Evolutionary conservation across 2,888 invertebrate genomes (phyloP).

Genomic region (Lycia hirtaria): DNA sequence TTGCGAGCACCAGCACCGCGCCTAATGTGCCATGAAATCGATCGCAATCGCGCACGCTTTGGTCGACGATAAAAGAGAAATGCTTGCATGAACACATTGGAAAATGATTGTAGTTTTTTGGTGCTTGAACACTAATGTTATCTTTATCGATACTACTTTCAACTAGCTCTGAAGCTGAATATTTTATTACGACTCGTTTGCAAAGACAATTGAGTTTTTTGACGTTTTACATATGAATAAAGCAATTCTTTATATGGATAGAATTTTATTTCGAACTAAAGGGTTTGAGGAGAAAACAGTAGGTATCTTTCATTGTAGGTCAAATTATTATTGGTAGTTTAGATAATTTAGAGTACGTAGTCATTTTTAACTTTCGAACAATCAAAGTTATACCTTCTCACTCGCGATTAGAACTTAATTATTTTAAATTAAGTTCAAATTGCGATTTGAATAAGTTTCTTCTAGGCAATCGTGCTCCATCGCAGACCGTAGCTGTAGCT

Average conservation of each 20-base stretch:
- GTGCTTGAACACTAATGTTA: conserved; percentile 13
- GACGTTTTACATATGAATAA: background rate
- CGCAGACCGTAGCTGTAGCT: too few relatives aligned
- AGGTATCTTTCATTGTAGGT: too few relatives aligned
- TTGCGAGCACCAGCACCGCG: conserved; percentile 36
- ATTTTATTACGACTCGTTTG: background rate
- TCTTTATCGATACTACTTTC: conserved; percentile 12
- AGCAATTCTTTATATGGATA: background rate
- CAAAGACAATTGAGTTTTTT: background rate
- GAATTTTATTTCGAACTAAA: too few relatives aligned
- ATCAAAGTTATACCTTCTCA: too few relatives aligned
- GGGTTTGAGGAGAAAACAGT: too few relatives aligned
- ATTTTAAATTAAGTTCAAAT: too few relatives aligned
- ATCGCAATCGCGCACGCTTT: conserved; percentile 49
- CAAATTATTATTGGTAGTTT: too few relatives aligned
- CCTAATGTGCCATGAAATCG: conserved; percentile 55
- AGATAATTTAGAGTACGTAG: too few relatives aligned
- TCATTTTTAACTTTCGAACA: too few relatives aligned
- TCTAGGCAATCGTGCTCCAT: too few relatives aligned
- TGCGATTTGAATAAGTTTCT: too few relatives aligned
- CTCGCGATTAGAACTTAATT: too few relatives aligned
- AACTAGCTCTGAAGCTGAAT: conserved; percentile 3
- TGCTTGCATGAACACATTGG: conserved; percentile 21
- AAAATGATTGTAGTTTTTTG: conserved; percentile 19
- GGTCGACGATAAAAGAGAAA: conserved; percentile 43